A percentile compares a stretch with the other conserved stretches of the same genome.
Conservation (phyloP, 2,888 invertebrate species). For the Drosophila subsilvestris region DNA sequence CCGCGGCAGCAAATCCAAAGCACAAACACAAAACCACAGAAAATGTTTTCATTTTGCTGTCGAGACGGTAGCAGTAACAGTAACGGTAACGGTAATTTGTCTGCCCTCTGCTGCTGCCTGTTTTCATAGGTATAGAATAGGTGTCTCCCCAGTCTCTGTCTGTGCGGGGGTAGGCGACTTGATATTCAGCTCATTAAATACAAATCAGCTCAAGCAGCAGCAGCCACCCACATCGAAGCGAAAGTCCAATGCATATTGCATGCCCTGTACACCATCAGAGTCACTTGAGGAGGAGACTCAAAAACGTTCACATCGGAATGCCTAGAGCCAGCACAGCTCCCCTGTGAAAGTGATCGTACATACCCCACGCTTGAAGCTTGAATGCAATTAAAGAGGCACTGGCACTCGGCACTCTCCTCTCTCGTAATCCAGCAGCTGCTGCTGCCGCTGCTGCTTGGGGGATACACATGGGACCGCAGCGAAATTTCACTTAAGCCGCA, state of each 20-base stretch:
- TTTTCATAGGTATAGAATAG: conserved; percentile 1
- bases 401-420: neutral
- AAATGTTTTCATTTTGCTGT: conserved; percentile 69
- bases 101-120: conserved; percentile 8
- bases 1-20: neutral
- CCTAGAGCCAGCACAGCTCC: too few species aligned
- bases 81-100: conserved; percentile 38
- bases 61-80: conserved; percentile 12
- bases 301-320: too few species aligned
- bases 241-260: neutral
- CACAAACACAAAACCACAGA: conserved; percentile 32
- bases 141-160: conserved; percentile 21
- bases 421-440: too few species aligned
- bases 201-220: conserved; percentile 72
- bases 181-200: conserved; percentile 74
- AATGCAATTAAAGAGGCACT: conserved; percentile 35
- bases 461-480: conserved; percentile 27
- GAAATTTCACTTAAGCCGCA: conserved; percentile 72
- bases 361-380: neutral
- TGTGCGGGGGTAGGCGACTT: conserved; percentile 27
- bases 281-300: too few species aligned
- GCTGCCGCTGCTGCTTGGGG: too few species aligned
- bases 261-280: too few species aligned
- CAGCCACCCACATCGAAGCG: conserved; percentile 16
- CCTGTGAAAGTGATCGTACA: too few species aligned